Percentiles rank a stretch among this genome's conserved stretches.
Evolutionary conservation across 2,113 vertebrate species (phyloP).

Genomic region (Seriola rivoliana): DNA sequence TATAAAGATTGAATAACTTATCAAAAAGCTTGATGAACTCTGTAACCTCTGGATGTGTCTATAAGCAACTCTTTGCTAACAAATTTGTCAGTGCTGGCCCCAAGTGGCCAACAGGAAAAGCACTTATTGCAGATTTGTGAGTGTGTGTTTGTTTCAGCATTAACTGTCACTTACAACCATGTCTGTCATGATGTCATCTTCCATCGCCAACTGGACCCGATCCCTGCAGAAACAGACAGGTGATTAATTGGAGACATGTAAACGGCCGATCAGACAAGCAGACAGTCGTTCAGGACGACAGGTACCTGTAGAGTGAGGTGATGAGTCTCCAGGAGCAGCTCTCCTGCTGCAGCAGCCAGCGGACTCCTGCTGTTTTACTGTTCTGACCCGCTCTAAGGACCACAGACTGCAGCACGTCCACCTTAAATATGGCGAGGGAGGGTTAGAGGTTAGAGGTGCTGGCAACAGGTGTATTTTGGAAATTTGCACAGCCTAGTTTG

Average conservation of each 20-base stretch:
- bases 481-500: no score
- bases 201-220: conserved; percentile 89
- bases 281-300: no score
- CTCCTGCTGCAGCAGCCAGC: conserved; percentile 97
- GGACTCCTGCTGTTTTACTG: conserved; percentile 94
- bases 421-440: conserved; percentile 72
- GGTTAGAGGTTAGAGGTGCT: background rate
- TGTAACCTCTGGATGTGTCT: no score
- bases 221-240: conserved; percentile 84
- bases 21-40: no score
- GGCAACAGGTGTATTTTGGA: no score
- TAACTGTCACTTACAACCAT: conserved; percentile 86
- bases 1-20: no score
- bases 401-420: conserved; percentile 91
- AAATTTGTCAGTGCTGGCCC: no score
- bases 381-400: conserved; percentile 92
- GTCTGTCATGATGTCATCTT: conserved; percentile 92
- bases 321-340: conserved; percentile 95
- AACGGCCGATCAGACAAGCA: background rate
- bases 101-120: no score
- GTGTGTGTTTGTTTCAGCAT: background rate
- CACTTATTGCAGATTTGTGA: no score
- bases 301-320: conserved; percentile 92
- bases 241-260: background rate
- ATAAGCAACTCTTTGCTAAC: no score